Percentiles rank a stretch among this genome's conserved stretches.
These are phyloP conservation scores for Mobula birostris DNA, from an alignment of 2,113 vertebrate species.

Conservation along the genomic window DNA sequence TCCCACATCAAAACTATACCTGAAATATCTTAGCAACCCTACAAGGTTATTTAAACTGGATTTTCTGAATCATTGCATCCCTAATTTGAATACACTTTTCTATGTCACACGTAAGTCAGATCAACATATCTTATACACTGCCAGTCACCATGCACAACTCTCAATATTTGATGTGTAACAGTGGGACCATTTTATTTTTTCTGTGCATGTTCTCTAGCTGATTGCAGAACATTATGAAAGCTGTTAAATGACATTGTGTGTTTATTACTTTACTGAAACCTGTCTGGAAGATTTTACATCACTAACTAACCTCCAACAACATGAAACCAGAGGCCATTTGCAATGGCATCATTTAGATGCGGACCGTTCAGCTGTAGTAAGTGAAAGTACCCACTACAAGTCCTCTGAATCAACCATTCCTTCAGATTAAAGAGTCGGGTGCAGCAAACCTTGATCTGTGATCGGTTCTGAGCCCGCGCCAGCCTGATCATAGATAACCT, in stretches of 20 bases:
- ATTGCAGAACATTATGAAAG: not conserved
- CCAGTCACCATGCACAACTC: conserved; percentile 27
- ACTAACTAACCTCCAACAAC: not conserved
- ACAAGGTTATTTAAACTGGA: not conserved
- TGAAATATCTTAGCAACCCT: not conserved
- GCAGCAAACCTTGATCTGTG: not conserved
- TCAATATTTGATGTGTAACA: conserved; percentile 1
- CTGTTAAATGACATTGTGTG: not conserved
- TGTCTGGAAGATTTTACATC: not conserved
- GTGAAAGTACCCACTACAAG: too few relatives aligned
- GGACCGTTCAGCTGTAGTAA: not conserved
- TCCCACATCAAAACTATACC: not conserved
- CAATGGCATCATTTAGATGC: not conserved
- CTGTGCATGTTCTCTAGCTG: conserved; percentile 24
- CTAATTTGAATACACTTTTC: conserved; percentile 33
- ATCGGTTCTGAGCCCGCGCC: not conserved
- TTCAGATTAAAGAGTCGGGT: not conserved
- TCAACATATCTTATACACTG: conserved; percentile 32
- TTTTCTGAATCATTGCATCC: conserved; percentile 34
- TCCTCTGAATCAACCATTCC: not conserved
- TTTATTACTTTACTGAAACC: not conserved
- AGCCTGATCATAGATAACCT: not conserved
- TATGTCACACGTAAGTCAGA: conserved; percentile 27
- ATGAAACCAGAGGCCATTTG: not conserved
- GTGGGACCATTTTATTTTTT: conserved; percentile 36